Evolutionary conservation across 2,888 invertebrate genomes (phyloP).

Genomic region (Theretra japonica): DNA sequence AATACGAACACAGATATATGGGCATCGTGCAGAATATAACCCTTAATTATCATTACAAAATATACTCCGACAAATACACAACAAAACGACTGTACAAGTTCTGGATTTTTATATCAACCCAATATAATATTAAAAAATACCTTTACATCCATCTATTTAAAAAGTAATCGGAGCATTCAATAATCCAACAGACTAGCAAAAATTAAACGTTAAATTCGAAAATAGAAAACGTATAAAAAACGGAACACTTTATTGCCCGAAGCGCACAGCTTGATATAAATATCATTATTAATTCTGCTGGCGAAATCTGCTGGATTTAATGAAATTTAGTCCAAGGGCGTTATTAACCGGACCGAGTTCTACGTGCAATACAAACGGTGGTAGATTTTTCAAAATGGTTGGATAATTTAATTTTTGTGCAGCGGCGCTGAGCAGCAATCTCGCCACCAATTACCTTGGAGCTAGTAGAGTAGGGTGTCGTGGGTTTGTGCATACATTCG

Average conservation of each 20-base stretch:
- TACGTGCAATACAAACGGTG: constrained; percentile 1
- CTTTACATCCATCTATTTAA: no score
- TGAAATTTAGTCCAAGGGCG: constrained; percentile 8
- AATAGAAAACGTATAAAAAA: background rate
- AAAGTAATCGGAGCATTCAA: background rate
- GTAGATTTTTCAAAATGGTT: constrained; percentile 26
- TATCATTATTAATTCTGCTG: background rate
- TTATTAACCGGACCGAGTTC: background rate
- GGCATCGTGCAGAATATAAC: no score
- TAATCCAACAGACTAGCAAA: background rate
- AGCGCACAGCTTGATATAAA: constrained; percentile 5
- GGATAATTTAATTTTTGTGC: constrained; percentile 36
- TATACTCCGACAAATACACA: no score
- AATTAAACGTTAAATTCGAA: background rate
- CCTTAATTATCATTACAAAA: no score
- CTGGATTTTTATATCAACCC: no score
- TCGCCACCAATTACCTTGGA: constrained; percentile 38
- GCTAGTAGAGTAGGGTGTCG: constrained; percentile 27
- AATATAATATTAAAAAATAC: no score
- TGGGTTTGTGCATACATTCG: background rate
- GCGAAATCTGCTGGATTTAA: constrained; percentile 4
- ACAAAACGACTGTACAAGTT: no score
- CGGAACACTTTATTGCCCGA: background rate
- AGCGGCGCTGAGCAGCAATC: constrained; percentile 37
- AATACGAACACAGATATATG: no score